Evolutionary conservation across 1,140 invertebrate species (phyloP).

Genomic region (Caerostris darwini): DNA sequence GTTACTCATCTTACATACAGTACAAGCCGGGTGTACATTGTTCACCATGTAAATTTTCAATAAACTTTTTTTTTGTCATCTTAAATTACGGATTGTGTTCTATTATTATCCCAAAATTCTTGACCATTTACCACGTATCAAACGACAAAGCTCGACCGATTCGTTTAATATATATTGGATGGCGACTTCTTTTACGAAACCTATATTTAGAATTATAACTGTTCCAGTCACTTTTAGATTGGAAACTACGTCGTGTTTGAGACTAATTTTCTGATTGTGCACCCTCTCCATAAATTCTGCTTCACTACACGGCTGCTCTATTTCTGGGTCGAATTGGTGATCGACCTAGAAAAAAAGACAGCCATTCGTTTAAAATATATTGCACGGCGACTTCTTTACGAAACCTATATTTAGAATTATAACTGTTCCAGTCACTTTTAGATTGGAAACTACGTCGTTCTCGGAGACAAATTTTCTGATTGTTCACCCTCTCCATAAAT

Average conservation of each 20-base stretch:
- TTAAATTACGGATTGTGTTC: conserved; percentile 55
- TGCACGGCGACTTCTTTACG: conserved; percentile 94
- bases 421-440: conserved; percentile 90
- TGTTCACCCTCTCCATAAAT: conserved; percentile 90
- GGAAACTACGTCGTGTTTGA: conserved; percentile 91
- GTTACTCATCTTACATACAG: no score
- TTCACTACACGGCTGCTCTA: conserved; percentile 89
- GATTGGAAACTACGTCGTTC: conserved; percentile 88
- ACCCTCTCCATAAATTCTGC: conserved; percentile 90
- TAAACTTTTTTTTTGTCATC: no score
- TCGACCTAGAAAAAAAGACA: conserved; percentile 88
- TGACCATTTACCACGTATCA: conserved; percentile 90
- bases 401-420: conserved; percentile 94
- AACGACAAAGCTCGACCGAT: conserved; percentile 89
- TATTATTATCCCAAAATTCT: conserved; percentile 95
- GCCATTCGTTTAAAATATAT: conserved; percentile 93
- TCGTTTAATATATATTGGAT: conserved; percentile 82
- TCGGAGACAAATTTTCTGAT: conserved; percentile 91
- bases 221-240: conserved; percentile 89
- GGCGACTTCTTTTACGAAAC: conserved; percentile 84
- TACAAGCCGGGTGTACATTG: no score
- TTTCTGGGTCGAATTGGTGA: no score
- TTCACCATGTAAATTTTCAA: no score
- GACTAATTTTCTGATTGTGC: conserved; percentile 87
- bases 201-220: conserved; percentile 93